Evolutionary conservation across 2,797 vertebrate genomes (phyloP), one percentile per base, ranked within the genome.

Genomic region (Pipistrellus nathusii): DNA sequence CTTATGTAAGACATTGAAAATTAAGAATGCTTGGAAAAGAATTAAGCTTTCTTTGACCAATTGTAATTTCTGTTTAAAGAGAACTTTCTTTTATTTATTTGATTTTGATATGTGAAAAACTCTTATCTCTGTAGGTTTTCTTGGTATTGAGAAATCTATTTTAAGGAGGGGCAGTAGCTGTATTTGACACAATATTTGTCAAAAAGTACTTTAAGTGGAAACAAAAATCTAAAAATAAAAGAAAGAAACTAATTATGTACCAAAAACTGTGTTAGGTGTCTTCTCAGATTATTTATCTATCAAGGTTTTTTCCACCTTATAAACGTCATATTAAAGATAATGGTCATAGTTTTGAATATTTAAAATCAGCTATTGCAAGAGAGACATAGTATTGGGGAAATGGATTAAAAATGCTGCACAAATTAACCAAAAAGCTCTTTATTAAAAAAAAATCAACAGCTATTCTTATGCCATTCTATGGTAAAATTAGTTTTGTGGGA

Each of bases 21-120:
- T 85, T 68, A 76, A 80, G 84, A 81, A 51, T 78, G 51, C 41
- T 94, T 91, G 14, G 59, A 91, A 94, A 94, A 75, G 23, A 90
- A 23, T 88, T 86, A 76, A 73, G 25, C 5, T 85, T 44, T 82
- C 62, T 94, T 85, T 78, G n/a, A 91, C 27, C 35, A 68, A 17
- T 15, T 91, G 27, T 66, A 87, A 73, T 81, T 59, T 30, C n/a
- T 21, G 48, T 93, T 93, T 84, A 85, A 88, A 69, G 15, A 48
- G 9, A 89, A 18, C 3, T 38, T 80, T 41, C 2, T 38, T 62
- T 62, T 62, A 62, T 30, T 62, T 62, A 62, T 30, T 51, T 77
- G 1, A 69, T 75, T 59, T 53, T 59, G 18, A 51, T 91, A 64
- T 30, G 10, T 86, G 18, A 89, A 86, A 78, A 81, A 62, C 8